Evolutionary conservation across 2,888 invertebrate genomes (phyloP), one percentile per base, ranked within the genome.

Genomic region (Cistogaster globosa): DNA sequence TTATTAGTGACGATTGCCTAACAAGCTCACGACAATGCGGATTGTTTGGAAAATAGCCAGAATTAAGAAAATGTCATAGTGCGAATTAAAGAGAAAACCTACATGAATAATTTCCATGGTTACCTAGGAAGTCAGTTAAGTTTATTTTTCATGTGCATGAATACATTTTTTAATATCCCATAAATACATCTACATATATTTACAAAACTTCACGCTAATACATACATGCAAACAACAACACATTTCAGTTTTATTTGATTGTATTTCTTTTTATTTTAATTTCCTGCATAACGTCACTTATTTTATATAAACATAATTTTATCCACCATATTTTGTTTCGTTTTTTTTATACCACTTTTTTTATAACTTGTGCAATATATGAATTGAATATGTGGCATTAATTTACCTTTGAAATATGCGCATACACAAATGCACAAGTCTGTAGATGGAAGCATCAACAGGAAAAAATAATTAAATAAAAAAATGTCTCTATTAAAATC

Each of bases 231-330:
- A 3, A 45, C 45, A 16, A 45, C 3, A 16, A 71, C 11, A 71
- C 45, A 48, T 71, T 71, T 6, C 51, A 78, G 5, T 55, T 63
- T 60, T 32, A 77, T 72, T 63, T 79, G 63, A 51, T 57, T 71
- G n/a, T 42, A 58, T 57, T 22, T 22, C 9, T 51, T 74, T 2
- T 14, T 45, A 6, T 60, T 76, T 76, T 71, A 76, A 76, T 82
- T 76, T 82, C 68, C 76, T 71, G 42, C 51, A 32, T 58, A 53
- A 45, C 62, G 68, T 69, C 69, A 62, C 60, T 71, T 71, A 20
- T 76, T 65, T 76, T 58, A 63, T 45, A 76, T 48, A 82, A 71
- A 76, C 51, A 71, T 69, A 57, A 71, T 82, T 58, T 81, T 76
- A 76, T 81, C 75, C 62, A 26, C 36, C 38, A 55, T 74, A 80